Conservation (phyloP, 2,113 vertebrate species). For the Oryzias melastigma region DNA sequence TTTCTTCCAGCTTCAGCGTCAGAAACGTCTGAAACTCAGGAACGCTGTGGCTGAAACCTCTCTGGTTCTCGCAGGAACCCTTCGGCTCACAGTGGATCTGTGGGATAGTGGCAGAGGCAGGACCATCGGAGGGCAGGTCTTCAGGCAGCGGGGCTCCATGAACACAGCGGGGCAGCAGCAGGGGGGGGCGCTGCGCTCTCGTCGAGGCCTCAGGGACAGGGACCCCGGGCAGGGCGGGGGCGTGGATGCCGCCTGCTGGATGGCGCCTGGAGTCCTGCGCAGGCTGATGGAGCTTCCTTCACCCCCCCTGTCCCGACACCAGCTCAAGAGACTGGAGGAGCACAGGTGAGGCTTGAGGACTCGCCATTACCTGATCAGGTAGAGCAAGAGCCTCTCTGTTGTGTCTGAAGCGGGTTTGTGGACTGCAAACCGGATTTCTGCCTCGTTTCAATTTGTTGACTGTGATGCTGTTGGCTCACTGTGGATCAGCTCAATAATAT, state of each 20-base stretch:
- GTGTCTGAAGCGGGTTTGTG: too few species aligned
- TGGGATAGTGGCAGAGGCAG: slow-evolving; percentile 60
- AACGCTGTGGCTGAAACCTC: not conserved
- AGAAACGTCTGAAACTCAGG: too few species aligned
- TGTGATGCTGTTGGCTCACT: too few species aligned
- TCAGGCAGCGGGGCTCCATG: slow-evolving; percentile 66
- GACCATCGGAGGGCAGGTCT: slow-evolving; percentile 44
- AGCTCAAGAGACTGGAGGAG: slow-evolving; percentile 95
- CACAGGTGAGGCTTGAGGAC: slow-evolving; percentile 76
- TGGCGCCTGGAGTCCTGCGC: slow-evolving; percentile 75
- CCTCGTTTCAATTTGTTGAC: too few species aligned
- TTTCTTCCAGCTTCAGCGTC: too few species aligned
- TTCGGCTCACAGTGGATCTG: slow-evolving; percentile 41
- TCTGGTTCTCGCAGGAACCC: slow-evolving; percentile 2
- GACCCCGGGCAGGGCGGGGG: slow-evolving; percentile 56
- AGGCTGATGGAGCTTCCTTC: slow-evolving; percentile 89
- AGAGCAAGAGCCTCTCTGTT: too few species aligned
- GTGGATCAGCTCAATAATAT: too few species aligned
- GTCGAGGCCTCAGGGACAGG: slow-evolving; percentile 58
- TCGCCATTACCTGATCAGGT: too few species aligned
- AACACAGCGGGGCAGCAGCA: slow-evolving; percentile 62
- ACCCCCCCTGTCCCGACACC: slow-evolving; percentile 89
- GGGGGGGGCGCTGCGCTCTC: slow-evolving; percentile 62
- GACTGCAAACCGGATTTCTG: too few species aligned
- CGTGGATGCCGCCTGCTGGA: slow-evolving; percentile 73